Conservation (phyloP, 2,888 invertebrate species). For the Lycocerus yunnanus region DNA sequence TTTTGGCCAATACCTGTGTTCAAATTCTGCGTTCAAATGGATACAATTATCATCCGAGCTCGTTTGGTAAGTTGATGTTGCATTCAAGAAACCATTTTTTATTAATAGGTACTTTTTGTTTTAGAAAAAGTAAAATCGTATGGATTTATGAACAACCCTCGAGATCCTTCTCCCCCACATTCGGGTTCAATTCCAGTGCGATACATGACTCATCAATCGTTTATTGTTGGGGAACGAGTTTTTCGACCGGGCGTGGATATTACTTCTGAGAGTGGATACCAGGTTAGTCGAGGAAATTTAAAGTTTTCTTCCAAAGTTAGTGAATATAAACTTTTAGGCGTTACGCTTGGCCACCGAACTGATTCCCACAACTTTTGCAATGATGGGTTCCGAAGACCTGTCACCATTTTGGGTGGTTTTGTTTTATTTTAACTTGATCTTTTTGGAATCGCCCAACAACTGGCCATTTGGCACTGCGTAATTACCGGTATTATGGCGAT, state of each 20-base stretch:
- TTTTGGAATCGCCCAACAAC: slow-evolving; percentile 86
- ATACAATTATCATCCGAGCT: slow-evolving; percentile 78
- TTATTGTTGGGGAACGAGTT: slow-evolving; percentile 72
- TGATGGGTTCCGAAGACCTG: slow-evolving; percentile 73
- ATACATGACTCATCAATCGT: slow-evolving; percentile 73
- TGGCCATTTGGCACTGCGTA: slow-evolving; percentile 91
- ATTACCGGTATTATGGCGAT: slow-evolving; percentile 83
- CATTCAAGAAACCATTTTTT: neutral
- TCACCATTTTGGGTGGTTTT: slow-evolving; percentile 89
- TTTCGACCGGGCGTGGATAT: slow-evolving; percentile 62
- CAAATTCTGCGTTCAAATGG: slow-evolving; percentile 76
- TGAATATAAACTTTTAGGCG: slow-evolving; percentile 53
- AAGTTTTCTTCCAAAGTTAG: neutral
- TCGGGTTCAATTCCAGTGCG: slow-evolving; percentile 66
- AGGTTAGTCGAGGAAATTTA: slow-evolving; percentile 52
- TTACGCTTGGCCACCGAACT: slow-evolving; percentile 85
- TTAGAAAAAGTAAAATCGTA: slow-evolving; percentile 74
- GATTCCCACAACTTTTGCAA: slow-evolving; percentile 83
- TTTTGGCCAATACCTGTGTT: slow-evolving; percentile 82
- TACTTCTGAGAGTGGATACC: slow-evolving; percentile 74
- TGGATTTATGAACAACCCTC: slow-evolving; percentile 69
- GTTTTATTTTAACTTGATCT: slow-evolving; percentile 84
- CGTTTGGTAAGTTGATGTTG: slow-evolving; percentile 71
- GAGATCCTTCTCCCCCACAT: slow-evolving; percentile 66
- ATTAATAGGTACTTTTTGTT: slow-evolving; percentile 35